Percentiles rank a stretch among this genome's conserved stretches.
phyloP scores from a whole-genome alignment of 2,888 invertebrate genomes.

The Nephrotoma guestfalica region DNA sequence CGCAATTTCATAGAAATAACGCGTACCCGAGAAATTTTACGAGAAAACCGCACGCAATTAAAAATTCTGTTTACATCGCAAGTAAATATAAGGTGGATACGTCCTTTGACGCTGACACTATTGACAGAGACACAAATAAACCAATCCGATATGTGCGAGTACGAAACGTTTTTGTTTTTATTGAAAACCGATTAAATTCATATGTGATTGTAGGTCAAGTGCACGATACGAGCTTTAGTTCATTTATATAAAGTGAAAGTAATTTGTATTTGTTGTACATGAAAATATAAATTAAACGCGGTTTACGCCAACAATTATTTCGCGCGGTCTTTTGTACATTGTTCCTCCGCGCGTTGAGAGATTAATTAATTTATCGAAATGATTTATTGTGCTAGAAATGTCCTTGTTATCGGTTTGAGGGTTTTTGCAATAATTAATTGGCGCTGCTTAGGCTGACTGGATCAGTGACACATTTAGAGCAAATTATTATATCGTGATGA shows the following conservation, averaged over 20 bases:
- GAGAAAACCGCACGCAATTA: not conserved
- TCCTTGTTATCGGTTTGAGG: not conserved
- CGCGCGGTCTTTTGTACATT: not conserved
- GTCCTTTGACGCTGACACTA: not conserved
- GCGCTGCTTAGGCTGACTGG: too few species aligned
- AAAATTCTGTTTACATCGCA: not conserved
- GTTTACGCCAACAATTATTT: too few species aligned
- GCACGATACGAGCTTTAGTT: not conserved
- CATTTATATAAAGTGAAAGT: not conserved
- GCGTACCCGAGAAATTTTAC: not conserved
- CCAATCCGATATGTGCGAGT: not conserved
- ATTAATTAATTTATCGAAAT: not conserved
- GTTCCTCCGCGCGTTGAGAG: not conserved
- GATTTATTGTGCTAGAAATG: not conserved
- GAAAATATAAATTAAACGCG: not conserved
- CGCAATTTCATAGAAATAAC: not conserved
- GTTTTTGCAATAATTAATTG: not conserved
- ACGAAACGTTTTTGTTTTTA: not conserved
- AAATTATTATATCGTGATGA: too few species aligned
- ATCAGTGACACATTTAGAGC: too few species aligned
- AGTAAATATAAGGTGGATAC: not conserved
- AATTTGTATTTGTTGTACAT: not conserved
- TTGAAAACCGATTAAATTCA: not conserved
- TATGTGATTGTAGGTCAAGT: not conserved
- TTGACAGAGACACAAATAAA: not conserved